Conservation (phyloP, 2,797 vertebrate genomes). For the Siniperca scherzeri region DNA sequence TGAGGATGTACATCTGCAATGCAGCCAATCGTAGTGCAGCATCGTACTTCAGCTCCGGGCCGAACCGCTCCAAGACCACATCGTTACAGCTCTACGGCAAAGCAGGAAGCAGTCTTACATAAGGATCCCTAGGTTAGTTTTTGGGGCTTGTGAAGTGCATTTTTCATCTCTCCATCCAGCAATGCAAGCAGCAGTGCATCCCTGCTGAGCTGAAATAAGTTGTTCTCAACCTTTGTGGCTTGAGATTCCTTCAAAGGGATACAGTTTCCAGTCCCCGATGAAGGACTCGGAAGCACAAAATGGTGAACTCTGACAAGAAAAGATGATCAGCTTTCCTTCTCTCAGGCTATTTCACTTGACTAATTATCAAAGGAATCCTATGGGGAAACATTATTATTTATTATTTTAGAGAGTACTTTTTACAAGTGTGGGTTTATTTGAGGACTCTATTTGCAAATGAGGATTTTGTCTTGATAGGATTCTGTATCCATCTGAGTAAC, state of each 20-base stretch:
- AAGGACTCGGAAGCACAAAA: conserved; percentile 31
- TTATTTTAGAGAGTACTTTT: conserved; percentile 29
- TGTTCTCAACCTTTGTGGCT: conserved; percentile 31
- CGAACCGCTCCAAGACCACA: conserved; percentile 95
- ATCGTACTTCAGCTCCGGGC: conserved; percentile 96
- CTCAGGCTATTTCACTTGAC: conserved; percentile 35
- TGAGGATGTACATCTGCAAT: conserved; percentile 98
- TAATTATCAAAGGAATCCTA: conserved; percentile 47
- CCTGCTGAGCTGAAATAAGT: conserved; percentile 20
- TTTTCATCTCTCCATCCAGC: conserved; percentile 15
- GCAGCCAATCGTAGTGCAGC: conserved; percentile 94
- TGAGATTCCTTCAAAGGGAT: conserved; percentile 47
- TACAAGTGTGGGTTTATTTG: background rate
- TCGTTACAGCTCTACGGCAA: conserved; percentile 94
- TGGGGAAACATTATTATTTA: conserved; percentile 16
- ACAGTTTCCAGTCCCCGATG: conserved; percentile 18
- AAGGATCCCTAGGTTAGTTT: conserved; percentile 7
- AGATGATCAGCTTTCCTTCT: conserved; percentile 41
- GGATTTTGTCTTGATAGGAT: conserved; percentile 11
- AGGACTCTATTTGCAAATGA: conserved; percentile 35
- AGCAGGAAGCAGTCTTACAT: background rate
- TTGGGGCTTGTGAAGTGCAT: background rate
- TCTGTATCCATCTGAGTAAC: conserved; percentile 3
- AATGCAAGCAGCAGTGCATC: background rate
- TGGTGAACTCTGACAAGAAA: conserved; percentile 41